These are phyloP conservation scores for Melanostoma scalare DNA, from an alignment of 2,888 invertebrate genomes.

Conservation along the genomic window DNA sequence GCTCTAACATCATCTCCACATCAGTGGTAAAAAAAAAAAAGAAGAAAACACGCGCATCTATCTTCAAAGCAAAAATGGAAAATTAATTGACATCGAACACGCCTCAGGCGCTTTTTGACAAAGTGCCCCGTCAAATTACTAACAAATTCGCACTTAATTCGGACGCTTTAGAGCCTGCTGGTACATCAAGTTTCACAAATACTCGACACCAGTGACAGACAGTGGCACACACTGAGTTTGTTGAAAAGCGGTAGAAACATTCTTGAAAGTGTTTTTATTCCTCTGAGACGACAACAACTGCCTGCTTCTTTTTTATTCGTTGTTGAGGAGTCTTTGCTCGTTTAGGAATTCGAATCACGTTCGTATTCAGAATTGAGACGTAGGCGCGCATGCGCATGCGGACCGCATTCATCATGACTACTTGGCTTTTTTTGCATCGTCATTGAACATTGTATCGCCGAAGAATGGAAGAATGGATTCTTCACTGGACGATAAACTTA, in stretches of 20 bases:
- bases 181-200: slow-evolving; percentile 44
- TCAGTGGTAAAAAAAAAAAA: slow-evolving; percentile 35
- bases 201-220: slow-evolving; percentile 42
- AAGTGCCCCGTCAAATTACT: slow-evolving; percentile 67
- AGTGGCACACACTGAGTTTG: slow-evolving; percentile 42
- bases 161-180: slow-evolving; percentile 41
- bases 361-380: slow-evolving; percentile 65
- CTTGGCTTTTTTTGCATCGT: slow-evolving; percentile 57
- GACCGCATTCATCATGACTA: slow-evolving; percentile 64
- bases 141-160: slow-evolving; percentile 70
- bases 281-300: slow-evolving; percentile 1
- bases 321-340: slow-evolving; percentile 14
- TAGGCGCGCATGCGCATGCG: slow-evolving; percentile 64
- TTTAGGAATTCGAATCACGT: slow-evolving; percentile 66
- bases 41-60: slow-evolving; percentile 18
- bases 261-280: slow-evolving; percentile 52
- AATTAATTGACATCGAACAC: slow-evolving; percentile 69
- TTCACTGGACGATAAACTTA: slow-evolving; percentile 16
- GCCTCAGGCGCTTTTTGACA: slow-evolving; percentile 66
- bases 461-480: slow-evolving; percentile 20
- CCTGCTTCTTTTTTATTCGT: neutral
- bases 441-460: slow-evolving; percentile 48
- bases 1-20: slow-evolving; percentile 49
- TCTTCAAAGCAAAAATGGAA: slow-evolving; percentile 37
- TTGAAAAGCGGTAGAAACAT: slow-evolving; percentile 49